Evolutionary conservation across 2,113 vertebrate genomes (phyloP), one percentile per base, ranked within the genome.

Genomic region (Patagioenas fasciata): DNA sequence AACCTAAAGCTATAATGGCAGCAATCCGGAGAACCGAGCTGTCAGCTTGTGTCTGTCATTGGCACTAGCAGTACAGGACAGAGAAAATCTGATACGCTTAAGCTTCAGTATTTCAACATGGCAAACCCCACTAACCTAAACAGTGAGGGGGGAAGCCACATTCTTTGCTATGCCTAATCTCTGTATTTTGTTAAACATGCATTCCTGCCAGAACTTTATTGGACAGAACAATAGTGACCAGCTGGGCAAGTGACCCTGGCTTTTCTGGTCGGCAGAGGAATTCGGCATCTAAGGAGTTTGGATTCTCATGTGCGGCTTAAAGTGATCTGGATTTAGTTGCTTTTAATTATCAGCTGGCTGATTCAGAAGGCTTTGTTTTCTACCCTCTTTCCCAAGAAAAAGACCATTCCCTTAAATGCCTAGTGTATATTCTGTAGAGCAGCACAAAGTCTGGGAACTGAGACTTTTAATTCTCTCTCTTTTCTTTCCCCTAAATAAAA

Each of bases 111-210:
- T 96, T 97, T 96, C 96, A 91, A 56, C 91, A 81, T 79, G 92
- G 92, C 88, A 96, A 92, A 95, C 90, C 80, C 93, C 80, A 67
- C 85, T 96, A 95, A 94, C 88, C 92, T 96, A 91, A 95, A 93
- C 96, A 93, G 44, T 73, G 70, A 78, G 91, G 80, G 80, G 95
- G 96, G 85, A 80, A 87, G 80, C 84, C 1, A 11, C 96, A 96
- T 96, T 96, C 93, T 90, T 96, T 96, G 88, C 91, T 93, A 81
- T 94, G 95, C 88, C 92, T 96, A 96, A 96, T 97, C 93, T 95
- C 95, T 94, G 96, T 95, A 93, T 97, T 96, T 97, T 97, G 93
- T 97, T 96, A 95, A 96, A 94, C 90, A 90, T 44, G 77, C 93
- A 94, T 96, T 95, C 93, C 93, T 95, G 88, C 92, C 93, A 95